A percentile compares a stretch with the other conserved stretches of the same genome.
phyloP scores from a whole-genome alignment of 2,888 invertebrate genomes.

The Dascillus cervinus region DNA sequence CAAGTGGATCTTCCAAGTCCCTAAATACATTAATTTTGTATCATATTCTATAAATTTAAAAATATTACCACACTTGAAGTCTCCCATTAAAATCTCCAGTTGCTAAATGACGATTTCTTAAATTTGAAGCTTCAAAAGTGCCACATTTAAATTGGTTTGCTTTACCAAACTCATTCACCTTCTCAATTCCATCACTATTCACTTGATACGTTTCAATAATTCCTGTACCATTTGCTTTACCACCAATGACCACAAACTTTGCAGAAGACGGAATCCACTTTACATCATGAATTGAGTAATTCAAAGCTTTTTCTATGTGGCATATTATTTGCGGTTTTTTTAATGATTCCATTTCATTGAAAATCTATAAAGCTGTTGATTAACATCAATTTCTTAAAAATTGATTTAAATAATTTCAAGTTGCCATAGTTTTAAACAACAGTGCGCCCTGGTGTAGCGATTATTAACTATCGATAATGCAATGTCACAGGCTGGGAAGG shows the following conservation, averaged over 20 bases:
- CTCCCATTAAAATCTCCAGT: conserved; percentile 86
- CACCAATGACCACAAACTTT: conserved; percentile 84
- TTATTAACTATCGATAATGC: no score
- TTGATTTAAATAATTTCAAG: background rate
- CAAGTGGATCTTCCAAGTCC: conserved; percentile 67
- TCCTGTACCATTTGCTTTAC: conserved; percentile 77
- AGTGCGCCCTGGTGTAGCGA: no score
- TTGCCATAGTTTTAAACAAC: no score
- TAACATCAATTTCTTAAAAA: background rate
- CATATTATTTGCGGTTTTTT: conserved; percentile 87
- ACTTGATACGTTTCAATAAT: conserved; percentile 76
- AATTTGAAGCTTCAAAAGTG: conserved; percentile 82
- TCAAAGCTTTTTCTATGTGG: conserved; percentile 72
- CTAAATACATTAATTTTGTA: conserved; percentile 41
- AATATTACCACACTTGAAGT: conserved; percentile 69
- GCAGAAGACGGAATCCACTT: conserved; percentile 95
- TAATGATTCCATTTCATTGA: conserved; percentile 47
- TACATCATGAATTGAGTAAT: conserved; percentile 84
- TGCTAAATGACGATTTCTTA: conserved; percentile 74
- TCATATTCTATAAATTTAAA: conserved; percentile 6
- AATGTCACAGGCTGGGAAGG: no score
- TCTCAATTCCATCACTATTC: conserved; percentile 62
- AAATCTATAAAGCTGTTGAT: background rate
- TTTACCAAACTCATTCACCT: conserved; percentile 67
- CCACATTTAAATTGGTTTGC: conserved; percentile 87